Evolutionary conservation across 2,888 invertebrate species (phyloP).

Genomic region (Coelinius sp.): DNA sequence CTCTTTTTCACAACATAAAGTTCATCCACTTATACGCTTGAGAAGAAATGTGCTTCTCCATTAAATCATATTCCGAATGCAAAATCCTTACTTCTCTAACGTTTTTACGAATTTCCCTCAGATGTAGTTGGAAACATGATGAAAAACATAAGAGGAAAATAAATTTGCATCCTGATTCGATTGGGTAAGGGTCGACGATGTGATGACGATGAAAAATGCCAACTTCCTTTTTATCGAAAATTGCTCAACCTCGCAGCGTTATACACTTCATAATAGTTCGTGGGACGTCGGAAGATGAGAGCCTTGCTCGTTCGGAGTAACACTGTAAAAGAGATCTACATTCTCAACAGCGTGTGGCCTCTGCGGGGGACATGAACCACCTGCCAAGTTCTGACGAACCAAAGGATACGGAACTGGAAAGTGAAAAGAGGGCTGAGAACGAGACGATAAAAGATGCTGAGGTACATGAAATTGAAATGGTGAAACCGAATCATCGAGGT

Average conservation of each 20-base stretch:
- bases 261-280: not conserved
- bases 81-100: not conserved
- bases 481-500: constrained; percentile 16
- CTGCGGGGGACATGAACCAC: constrained; percentile 10
- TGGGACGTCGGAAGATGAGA: not conserved
- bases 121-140: not conserved
- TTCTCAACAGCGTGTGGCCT: not conserved
- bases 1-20: too few relatives aligned
- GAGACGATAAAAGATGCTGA: constrained; percentile 20
- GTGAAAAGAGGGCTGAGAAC: not conserved
- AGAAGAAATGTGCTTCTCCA: not conserved
- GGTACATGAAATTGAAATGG: constrained; percentile 24
- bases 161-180: constrained; percentile 17
- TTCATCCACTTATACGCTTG: too few relatives aligned
- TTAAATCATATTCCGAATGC: not conserved
- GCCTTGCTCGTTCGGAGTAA: not conserved
- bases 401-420: constrained; percentile 9
- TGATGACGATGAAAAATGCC: not conserved
- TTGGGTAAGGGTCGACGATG: constrained; percentile 1
- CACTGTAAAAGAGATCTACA: not conserved
- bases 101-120: not conserved
- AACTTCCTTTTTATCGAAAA: not conserved
- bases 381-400: constrained; percentile 17
- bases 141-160: not conserved
- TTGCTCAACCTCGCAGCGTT: not conserved